These are phyloP conservation scores for Aphidoletes aphidimyza DNA, from an alignment of 2,888 invertebrate genomes.

Conservation along the genomic window DNA sequence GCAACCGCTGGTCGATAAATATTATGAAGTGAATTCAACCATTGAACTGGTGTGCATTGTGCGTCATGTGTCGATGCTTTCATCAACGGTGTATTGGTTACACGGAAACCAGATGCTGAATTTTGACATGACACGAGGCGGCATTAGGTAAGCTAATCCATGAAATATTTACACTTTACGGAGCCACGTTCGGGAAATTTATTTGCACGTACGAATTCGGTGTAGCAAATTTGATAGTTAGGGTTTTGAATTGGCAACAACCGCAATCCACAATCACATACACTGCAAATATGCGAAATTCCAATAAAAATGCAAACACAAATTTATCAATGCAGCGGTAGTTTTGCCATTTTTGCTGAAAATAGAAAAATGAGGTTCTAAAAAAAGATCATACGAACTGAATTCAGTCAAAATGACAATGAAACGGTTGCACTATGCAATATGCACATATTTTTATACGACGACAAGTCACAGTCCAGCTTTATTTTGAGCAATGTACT, in stretches of 20 bases:
- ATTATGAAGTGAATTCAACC: constrained; percentile 66
- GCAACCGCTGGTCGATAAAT: constrained; percentile 63
- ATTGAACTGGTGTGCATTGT: constrained; percentile 66
- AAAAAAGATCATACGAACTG: no score
- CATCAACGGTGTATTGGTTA: constrained; percentile 64
- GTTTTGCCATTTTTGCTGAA: no score
- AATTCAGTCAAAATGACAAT: no score
- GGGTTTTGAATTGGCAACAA: neutral
- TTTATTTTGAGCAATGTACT: no score
- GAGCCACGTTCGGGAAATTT: neutral
- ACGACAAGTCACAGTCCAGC: no score
- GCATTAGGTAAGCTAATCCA: constrained; percentile 61
- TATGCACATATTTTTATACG: no score
- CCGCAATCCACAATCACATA: neutral
- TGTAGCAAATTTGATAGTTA: neutral
- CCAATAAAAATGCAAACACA: no score
- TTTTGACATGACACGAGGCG: constrained; percentile 64
- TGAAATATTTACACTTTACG: neutral
- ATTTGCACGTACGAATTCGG: neutral
- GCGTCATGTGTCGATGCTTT: constrained; percentile 63
- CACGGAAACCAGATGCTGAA: constrained; percentile 64
- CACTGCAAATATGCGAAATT: neutral
- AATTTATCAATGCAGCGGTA: no score
- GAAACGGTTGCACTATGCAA: no score
- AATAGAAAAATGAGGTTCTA: no score